phyloP scores from a whole-genome alignment of 2,888 invertebrate species.

The Zygothrica quintamaculata region DNA sequence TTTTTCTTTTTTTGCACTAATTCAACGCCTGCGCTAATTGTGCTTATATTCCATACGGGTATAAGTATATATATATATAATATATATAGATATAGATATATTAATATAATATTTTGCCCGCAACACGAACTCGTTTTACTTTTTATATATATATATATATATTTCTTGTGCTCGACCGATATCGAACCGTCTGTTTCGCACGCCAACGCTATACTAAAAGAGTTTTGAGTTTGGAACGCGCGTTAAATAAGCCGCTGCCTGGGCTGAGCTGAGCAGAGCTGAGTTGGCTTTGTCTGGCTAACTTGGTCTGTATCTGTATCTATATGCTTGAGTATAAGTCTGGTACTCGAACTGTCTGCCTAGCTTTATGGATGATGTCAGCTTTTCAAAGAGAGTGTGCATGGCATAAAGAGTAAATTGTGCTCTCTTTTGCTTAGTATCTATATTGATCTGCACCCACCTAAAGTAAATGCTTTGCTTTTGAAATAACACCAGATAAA shows the following conservation, averaged over 20 bases:
- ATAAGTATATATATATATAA: too few relatives aligned
- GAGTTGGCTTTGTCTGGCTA: conserved; percentile 26
- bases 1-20: conserved; percentile 45
- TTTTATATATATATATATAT: too few relatives aligned
- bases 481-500: conserved; percentile 46
- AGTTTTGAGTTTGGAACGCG: conserved; percentile 66
- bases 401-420: conserved; percentile 16
- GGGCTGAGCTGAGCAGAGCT: conserved; percentile 51
- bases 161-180: conserved; percentile 60
- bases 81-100: too few relatives aligned
- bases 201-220: conserved; percentile 84
- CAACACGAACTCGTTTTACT: conserved; percentile 57
- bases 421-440: conserved; percentile 21
- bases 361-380: conserved; percentile 75
- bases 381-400: conserved; percentile 44
- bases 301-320: conserved; percentile 48
- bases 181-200: conserved; percentile 82
- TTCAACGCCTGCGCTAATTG: conserved; percentile 61
- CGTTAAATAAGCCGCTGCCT: conserved; percentile 79
- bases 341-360: conserved; percentile 35
- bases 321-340: conserved; percentile 8
- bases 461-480: conserved; percentile 31
- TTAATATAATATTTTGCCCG: conserved; percentile 35
- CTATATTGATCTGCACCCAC: conserved; percentile 53
- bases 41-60: conserved; percentile 38